Conservation (phyloP, 1,140 invertebrate genomes). For the Ostrea edulis region DNA sequence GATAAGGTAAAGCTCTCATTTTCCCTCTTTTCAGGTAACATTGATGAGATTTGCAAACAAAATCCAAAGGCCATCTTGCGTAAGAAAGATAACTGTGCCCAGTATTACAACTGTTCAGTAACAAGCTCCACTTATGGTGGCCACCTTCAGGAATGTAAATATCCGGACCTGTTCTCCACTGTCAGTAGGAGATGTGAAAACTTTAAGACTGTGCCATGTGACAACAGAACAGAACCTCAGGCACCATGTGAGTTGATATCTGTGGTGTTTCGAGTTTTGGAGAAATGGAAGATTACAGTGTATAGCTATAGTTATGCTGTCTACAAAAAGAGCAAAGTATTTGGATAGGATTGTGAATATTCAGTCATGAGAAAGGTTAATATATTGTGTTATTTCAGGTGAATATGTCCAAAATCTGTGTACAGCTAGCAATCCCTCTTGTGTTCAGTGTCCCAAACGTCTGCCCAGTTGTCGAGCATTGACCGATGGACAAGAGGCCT, state of each 20-base stretch:
- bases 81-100: conserved; percentile 67
- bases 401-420: conserved; percentile 48
- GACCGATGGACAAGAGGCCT: conserved; percentile 55
- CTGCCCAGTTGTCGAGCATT: conserved; percentile 59
- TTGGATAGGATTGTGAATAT: too few relatives aligned
- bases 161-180: neutral
- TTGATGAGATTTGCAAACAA: conserved; percentile 48
- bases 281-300: too few relatives aligned
- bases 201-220: neutral
- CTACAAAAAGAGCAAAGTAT: too few relatives aligned
- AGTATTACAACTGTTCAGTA: conserved; percentile 69
- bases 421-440: conserved; percentile 32
- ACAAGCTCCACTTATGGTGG: conserved; percentile 48
- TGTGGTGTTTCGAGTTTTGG: too few relatives aligned
- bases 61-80: conserved; percentile 46
- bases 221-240: neutral
- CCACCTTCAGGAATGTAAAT: conserved; percentile 62
- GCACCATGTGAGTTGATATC: neutral
- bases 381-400: neutral
- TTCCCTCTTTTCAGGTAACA: conserved; percentile 7
- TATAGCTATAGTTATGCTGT: too few relatives aligned
- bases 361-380: too few relatives aligned
- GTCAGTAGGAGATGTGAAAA: neutral
- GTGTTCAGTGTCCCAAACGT: conserved; percentile 52
- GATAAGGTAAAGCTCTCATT: neutral